Percentiles rank a stretch among this genome's conserved stretches.
phyloP scores from a whole-genome alignment of 2,888 invertebrate genomes.

The Incurvaria masculella region DNA sequence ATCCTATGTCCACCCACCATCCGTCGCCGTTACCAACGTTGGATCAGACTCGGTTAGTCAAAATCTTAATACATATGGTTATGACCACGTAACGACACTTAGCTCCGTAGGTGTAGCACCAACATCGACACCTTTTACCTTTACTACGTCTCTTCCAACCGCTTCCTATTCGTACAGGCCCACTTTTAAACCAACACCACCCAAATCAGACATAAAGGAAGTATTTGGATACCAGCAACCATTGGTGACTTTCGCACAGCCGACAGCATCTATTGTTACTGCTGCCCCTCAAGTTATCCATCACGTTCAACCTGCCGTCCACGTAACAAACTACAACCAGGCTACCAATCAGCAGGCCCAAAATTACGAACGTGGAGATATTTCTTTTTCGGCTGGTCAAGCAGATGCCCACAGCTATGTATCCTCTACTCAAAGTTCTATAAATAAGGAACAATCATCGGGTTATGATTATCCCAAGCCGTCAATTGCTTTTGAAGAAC shows the following conservation, averaged over 20 bases:
- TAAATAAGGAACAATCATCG: slow-evolving; percentile 19
- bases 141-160: slow-evolving; percentile 34
- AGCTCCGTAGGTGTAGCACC: slow-evolving; percentile 44
- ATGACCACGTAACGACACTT: slow-evolving; percentile 37
- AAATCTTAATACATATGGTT: slow-evolving; percentile 36
- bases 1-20: neutral
- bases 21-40: slow-evolving; percentile 36
- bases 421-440: neutral
- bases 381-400: neutral
- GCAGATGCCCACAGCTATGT: too few relatives aligned
- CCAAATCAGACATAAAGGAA: slow-evolving; percentile 41
- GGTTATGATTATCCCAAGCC: slow-evolving; percentile 33
- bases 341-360: slow-evolving; percentile 13
- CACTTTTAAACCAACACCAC: slow-evolving; percentile 35
- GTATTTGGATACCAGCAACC: slow-evolving; percentile 44
- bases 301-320: slow-evolving; percentile 24
- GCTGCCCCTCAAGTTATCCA: slow-evolving; percentile 22
- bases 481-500: slow-evolving; percentile 35
- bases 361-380: neutral
- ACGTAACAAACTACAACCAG: slow-evolving; percentile 30
- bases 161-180: slow-evolving; percentile 32
- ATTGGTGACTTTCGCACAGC: slow-evolving; percentile 41
- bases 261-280: slow-evolving; percentile 30
- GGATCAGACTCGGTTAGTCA: slow-evolving; percentile 31
- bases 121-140: slow-evolving; percentile 39